phyloP scores from a whole-genome alignment of 2,888 invertebrate genomes.

The Cyrtodaria siliqua region DNA sequence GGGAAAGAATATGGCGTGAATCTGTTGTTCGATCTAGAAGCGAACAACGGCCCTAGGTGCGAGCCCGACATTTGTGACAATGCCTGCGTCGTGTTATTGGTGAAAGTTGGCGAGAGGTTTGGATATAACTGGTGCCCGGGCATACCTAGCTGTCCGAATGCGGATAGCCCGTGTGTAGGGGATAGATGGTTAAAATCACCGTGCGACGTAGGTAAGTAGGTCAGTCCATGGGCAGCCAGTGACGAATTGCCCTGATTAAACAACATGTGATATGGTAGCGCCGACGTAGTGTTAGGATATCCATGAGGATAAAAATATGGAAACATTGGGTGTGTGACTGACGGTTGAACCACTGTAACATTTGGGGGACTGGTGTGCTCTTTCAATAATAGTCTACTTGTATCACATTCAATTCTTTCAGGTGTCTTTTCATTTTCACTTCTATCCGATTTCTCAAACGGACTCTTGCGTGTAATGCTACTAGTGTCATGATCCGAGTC shows the following conservation, averaged over 20 bases:
- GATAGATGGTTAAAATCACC: constrained; percentile 83
- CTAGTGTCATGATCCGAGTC: constrained; percentile 42
- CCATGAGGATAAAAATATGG: constrained; percentile 96
- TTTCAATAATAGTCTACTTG: constrained; percentile 62
- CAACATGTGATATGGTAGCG: constrained; percentile 78
- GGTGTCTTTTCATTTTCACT: constrained; percentile 55
- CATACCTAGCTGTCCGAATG: constrained; percentile 95
- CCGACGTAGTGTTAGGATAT: constrained; percentile 90
- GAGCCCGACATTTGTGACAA: constrained; percentile 73
- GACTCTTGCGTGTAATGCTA: constrained; percentile 45
- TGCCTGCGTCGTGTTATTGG: constrained; percentile 82
- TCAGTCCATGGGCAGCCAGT: constrained; percentile 68
- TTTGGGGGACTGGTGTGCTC: constrained; percentile 89
- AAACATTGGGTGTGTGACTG: constrained; percentile 94
- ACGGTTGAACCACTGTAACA: constrained; percentile 94
- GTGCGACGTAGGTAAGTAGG: constrained; percentile 74
- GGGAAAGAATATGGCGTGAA: constrained; percentile 95
- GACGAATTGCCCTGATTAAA: constrained; percentile 68
- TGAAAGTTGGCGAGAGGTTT: constrained; percentile 82
- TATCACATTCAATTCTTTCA: constrained; percentile 53
- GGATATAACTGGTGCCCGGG: constrained; percentile 90
- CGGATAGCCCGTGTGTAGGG: constrained; percentile 89
- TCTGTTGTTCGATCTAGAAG: constrained; percentile 89
- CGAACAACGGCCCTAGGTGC: constrained; percentile 85
- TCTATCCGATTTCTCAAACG: constrained; percentile 41